Percentiles rank a stretch among this genome's conserved stretches.
phyloP scores from a whole-genome alignment of 2,113 vertebrate species.

The Dicerorhinus sumatrensis region DNA sequence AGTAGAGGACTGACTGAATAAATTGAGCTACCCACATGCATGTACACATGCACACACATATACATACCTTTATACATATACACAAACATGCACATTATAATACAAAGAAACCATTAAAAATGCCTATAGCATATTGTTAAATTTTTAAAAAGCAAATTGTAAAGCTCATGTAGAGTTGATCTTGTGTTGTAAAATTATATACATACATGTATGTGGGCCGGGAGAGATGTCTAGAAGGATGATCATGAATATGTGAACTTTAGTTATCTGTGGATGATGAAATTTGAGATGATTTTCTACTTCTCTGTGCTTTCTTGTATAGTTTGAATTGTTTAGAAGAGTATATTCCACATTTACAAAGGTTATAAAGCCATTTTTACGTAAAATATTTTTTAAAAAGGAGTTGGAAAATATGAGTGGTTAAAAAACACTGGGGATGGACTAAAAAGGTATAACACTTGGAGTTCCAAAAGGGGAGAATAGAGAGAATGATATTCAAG shows the following conservation, averaged over 20 bases:
- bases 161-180: neutral
- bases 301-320: neutral
- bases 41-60: neutral
- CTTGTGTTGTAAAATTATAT: neutral
- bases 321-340: slow-evolving; percentile 11
- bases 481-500: neutral
- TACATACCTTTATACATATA: neutral
- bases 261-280: neutral
- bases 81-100: neutral
- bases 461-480: neutral
- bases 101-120: slow-evolving; percentile 2
- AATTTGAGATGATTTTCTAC: neutral
- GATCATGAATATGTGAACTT: neutral
- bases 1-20: neutral
- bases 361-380: neutral
- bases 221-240: neutral
- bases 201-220: neutral
- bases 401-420: neutral
- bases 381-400: neutral
- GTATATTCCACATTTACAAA: neutral
- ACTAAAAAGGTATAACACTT: neutral
- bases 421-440: neutral
- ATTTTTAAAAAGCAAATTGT: neutral
- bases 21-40: neutral
- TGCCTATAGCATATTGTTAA: neutral